phyloP scores from a whole-genome alignment of 2,113 vertebrate genomes.

The Cyprichromis sp. region DNA sequence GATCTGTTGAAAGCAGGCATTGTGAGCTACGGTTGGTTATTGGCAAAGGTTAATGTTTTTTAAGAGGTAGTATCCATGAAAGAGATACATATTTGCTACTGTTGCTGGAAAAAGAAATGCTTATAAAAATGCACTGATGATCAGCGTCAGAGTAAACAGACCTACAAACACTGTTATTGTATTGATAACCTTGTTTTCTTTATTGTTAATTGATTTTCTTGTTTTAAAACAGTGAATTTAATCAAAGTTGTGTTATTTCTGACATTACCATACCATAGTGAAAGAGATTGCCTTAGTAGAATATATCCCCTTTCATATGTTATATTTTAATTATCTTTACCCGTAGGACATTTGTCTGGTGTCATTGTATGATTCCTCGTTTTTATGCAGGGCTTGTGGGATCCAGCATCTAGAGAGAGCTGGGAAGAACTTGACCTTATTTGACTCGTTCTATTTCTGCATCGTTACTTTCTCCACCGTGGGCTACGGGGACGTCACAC shows the following conservation, averaged over 20 bases:
- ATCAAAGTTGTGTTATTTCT: neutral
- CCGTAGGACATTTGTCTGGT: neutral
- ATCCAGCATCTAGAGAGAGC: slow-evolving; percentile 96
- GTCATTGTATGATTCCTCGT: neutral
- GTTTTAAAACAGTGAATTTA: neutral
- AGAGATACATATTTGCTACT: neutral
- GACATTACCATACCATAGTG: neutral
- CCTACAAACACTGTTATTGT: neutral
- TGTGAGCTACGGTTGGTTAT: neutral
- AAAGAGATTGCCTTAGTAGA: neutral
- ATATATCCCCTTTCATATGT: neutral
- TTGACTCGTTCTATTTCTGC: slow-evolving; percentile 97
- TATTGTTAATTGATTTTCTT: neutral
- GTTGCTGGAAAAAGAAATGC: fast-evolving
- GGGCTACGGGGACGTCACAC: slow-evolving; percentile 93
- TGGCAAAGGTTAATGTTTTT: neutral
- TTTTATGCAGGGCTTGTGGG: slow-evolving; percentile 76
- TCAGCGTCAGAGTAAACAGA: neutral
- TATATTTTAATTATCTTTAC: neutral
- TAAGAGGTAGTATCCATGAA: neutral
- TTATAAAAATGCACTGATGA: neutral
- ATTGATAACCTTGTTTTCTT: neutral
- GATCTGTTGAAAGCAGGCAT: neutral
- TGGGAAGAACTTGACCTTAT: slow-evolving; percentile 84
- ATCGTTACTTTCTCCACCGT: slow-evolving; percentile 98